phyloP scores from a whole-genome alignment of 1,140 invertebrate species.

The Megathymus violae region DNA sequence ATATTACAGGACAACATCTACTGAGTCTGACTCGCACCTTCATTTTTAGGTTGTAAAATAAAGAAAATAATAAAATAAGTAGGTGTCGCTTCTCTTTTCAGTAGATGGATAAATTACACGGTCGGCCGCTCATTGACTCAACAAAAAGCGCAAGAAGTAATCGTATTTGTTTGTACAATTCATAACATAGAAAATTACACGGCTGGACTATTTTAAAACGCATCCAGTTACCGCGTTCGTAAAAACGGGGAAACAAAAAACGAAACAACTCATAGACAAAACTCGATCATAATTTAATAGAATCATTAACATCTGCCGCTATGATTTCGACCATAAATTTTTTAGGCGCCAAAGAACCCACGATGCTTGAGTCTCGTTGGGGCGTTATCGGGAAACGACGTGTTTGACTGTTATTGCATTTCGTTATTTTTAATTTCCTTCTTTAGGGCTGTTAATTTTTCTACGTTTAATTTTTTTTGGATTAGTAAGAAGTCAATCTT shows the following conservation, averaged over 20 bases:
- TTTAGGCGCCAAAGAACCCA: slow-evolving; percentile 56
- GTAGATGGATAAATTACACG: slow-evolving; percentile 25
- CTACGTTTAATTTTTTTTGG: slow-evolving; percentile 21
- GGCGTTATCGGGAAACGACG: slow-evolving; percentile 60
- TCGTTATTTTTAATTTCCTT: slow-evolving; percentile 56
- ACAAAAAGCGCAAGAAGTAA: slow-evolving; percentile 25
- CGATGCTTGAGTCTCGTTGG: slow-evolving; percentile 44
- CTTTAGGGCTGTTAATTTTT: slow-evolving; percentile 32
- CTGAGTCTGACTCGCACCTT: no score
- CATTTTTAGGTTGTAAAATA: no score
- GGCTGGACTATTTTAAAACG: slow-evolving; percentile 57
- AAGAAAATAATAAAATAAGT: no score
- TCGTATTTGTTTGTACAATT: slow-evolving; percentile 47
- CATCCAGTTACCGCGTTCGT: slow-evolving; percentile 48
- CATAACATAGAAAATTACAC: slow-evolving; percentile 60
- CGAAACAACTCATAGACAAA: slow-evolving; percentile 49
- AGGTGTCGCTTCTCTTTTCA: neutral
- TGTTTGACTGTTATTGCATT: slow-evolving; percentile 70
- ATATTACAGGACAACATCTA: no score
- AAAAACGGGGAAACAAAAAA: slow-evolving; percentile 49
- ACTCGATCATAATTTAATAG: slow-evolving; percentile 74
- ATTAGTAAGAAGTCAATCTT: neutral
- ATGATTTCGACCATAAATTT: slow-evolving; percentile 76
- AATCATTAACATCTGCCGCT: slow-evolving; percentile 80
- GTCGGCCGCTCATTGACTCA: slow-evolving; percentile 13